Percentiles rank a stretch among this genome's conserved stretches.
These are phyloP conservation scores for Acanthaster planci DNA, from an alignment of 35 echinoderm and acorn worm genomes.

Conservation along the genomic window DNA sequence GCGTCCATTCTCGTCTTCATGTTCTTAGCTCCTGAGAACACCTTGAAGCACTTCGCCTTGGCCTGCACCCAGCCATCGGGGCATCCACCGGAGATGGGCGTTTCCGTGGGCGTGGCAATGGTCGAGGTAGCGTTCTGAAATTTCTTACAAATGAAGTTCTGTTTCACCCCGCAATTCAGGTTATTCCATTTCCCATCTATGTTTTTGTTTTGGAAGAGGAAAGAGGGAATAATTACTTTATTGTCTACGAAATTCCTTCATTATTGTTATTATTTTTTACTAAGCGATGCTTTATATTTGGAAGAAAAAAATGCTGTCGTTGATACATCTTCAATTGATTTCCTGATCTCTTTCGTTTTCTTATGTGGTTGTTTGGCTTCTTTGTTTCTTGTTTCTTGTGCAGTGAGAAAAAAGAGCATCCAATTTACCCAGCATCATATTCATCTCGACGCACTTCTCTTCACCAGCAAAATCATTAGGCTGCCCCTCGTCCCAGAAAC, in stretches of 20 bases:
- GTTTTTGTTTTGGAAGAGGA: too few relatives aligned
- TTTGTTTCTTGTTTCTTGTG: too few relatives aligned
- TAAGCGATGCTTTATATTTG: too few relatives aligned
- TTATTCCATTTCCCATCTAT: background rate
- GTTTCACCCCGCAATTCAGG: background rate
- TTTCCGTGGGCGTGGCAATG: background rate
- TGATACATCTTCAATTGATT: too few relatives aligned
- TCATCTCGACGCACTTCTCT: constrained; percentile 64
- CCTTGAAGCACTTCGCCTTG: background rate
- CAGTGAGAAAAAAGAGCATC: too few relatives aligned
- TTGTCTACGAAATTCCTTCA: too few relatives aligned
- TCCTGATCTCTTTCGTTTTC: too few relatives aligned
- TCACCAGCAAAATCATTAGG: constrained; percentile 79
- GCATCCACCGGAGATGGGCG: background rate
- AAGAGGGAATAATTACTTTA: too few relatives aligned
- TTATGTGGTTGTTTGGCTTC: too few relatives aligned
- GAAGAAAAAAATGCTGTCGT: too few relatives aligned
- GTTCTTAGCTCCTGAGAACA: background rate
- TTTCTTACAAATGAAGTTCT: background rate
- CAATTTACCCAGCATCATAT: background rate
- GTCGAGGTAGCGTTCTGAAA: background rate
- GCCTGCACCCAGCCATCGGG: background rate
- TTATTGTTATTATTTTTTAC: too few relatives aligned
- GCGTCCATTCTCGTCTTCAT: background rate
- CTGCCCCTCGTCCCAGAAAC: constrained; percentile 49